These are phyloP conservation scores for Bos indicus DNA, from an alignment of 2,113 vertebrate species.

Conservation along the genomic window DNA sequence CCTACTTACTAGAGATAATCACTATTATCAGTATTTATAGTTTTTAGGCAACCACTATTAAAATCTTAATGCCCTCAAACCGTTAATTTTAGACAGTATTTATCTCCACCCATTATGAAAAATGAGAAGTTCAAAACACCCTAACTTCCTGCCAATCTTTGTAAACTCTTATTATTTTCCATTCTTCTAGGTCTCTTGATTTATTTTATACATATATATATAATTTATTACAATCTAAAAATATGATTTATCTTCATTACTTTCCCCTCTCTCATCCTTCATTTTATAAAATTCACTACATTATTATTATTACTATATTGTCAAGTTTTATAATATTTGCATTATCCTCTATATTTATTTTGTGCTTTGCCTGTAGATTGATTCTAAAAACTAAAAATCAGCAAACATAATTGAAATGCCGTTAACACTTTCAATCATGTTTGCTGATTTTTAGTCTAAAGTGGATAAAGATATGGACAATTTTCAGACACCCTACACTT, in stretches of 20 bases:
- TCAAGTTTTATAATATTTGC: background rate
- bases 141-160: background rate
- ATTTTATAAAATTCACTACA: background rate
- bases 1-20: background rate
- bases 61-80: background rate
- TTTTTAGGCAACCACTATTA: background rate
- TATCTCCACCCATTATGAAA: background rate
- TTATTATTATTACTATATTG: background rate
- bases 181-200: background rate
- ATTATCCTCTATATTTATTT: background rate
- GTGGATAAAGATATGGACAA: background rate
- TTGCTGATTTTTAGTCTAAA: background rate
- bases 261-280: background rate
- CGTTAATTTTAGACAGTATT: background rate
- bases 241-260: background rate
- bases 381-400: background rate
- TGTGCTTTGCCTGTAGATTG: background rate
- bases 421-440: background rate
- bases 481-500: background rate
- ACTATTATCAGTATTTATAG: background rate
- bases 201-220: background rate
- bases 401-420: background rate
- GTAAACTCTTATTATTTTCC: background rate
- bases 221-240: background rate
- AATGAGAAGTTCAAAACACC: background rate